Conservation (phyloP, 1,140 invertebrate species). For the Bicyclus anynana region DNA sequence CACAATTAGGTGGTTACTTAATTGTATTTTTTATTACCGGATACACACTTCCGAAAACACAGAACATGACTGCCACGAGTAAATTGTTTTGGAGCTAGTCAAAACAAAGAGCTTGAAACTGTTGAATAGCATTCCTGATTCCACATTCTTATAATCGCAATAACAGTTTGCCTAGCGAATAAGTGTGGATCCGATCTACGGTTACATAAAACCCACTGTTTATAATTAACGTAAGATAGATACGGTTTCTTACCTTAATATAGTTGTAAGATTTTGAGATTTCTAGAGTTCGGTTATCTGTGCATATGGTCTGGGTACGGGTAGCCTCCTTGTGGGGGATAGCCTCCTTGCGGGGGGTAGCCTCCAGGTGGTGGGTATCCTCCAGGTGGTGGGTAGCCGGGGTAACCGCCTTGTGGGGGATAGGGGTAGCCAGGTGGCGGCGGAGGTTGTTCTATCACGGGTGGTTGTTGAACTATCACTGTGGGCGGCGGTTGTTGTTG, state of each 20-base stretch:
- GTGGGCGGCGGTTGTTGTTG: slow-evolving; percentile 51
- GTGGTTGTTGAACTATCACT: slow-evolving; percentile 53
- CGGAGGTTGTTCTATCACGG: slow-evolving; percentile 45
- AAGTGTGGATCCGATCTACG: too few species aligned
- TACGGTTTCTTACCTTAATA: slow-evolving; percentile 5
- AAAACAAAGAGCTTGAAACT: too few species aligned
- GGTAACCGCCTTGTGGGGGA: slow-evolving; percentile 32
- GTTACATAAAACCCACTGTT: too few species aligned
- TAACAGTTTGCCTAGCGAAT: too few species aligned
- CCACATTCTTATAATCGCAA: too few species aligned
- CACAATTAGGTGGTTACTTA: too few species aligned
- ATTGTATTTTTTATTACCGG: too few species aligned
- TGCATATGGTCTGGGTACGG: slow-evolving; percentile 3
- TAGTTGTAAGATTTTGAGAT: not conserved
- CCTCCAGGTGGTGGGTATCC: slow-evolving; percentile 32
- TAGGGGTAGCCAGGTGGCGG: slow-evolving; percentile 48
- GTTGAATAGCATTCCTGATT: too few species aligned
- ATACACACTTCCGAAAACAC: too few species aligned
- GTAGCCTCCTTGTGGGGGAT: slow-evolving; percentile 27
- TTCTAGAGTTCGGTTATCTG: slow-evolving; percentile 3
- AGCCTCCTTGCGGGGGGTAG: slow-evolving; percentile 21
- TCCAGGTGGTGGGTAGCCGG: slow-evolving; percentile 45
- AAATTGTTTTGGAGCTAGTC: too few species aligned
- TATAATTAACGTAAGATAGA: too few species aligned
- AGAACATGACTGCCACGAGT: too few species aligned